Evolutionary conservation across 1,140 invertebrate species (phyloP).

Genomic region (Chelonus insularis): DNA sequence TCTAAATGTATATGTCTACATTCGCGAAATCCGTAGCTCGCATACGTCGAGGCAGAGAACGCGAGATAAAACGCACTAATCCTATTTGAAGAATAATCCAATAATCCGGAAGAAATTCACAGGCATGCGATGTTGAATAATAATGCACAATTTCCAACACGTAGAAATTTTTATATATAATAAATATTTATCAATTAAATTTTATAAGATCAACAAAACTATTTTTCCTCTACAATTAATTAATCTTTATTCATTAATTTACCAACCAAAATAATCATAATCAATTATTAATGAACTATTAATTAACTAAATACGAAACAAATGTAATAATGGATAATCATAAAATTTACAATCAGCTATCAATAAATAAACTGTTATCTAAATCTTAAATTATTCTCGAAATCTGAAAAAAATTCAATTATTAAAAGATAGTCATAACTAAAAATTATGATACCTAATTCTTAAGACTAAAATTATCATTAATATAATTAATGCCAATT

Average conservation of each 20-base stretch:
- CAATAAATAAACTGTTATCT: too few species aligned
- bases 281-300: too few species aligned
- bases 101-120: slow-evolving; percentile 19
- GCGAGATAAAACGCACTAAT: slow-evolving; percentile 21
- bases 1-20: slow-evolving; percentile 1
- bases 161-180: neutral
- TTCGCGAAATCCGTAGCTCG: slow-evolving; percentile 7
- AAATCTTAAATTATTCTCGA: too few species aligned
- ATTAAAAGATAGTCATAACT: too few species aligned
- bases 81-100: slow-evolving; percentile 21
- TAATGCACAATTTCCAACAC: neutral
- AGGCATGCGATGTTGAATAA: neutral
- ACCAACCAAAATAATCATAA: neutral
- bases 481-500: too few species aligned
- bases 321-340: too few species aligned
- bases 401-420: too few species aligned
- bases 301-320: too few species aligned
- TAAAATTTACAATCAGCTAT: too few species aligned
- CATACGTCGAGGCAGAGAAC: slow-evolving; percentile 5
- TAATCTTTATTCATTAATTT: neutral
- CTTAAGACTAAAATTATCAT: too few species aligned
- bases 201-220: neutral
- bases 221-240: neutral
- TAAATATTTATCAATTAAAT: neutral
- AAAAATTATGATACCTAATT: too few species aligned